Percentiles rank a stretch among this genome's conserved stretches.
These are phyloP conservation scores for Bombus huntii DNA, from an alignment of 1,140 invertebrate genomes.

Conservation along the genomic window DNA sequence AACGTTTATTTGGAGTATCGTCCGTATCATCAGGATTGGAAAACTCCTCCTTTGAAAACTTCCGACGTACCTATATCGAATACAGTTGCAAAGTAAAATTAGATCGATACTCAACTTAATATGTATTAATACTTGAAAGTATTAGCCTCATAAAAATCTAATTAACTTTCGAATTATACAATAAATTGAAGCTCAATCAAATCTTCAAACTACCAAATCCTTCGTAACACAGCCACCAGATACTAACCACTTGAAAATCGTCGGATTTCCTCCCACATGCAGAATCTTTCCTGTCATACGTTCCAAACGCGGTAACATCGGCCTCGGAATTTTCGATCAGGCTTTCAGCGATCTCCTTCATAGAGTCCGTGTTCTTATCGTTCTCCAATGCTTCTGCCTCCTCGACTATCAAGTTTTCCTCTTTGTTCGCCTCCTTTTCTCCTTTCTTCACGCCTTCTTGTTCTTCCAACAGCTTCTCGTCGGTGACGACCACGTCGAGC, in stretches of 20 bases:
- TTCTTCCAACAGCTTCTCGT: constrained; percentile 49
- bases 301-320: constrained; percentile 43
- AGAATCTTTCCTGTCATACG: constrained; percentile 42
- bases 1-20: constrained; percentile 76
- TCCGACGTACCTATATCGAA: constrained; percentile 68
- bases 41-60: constrained; percentile 76
- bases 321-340: constrained; percentile 46
- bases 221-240: background rate
- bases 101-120: background rate
- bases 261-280: constrained; percentile 65
- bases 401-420: constrained; percentile 47
- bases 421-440: constrained; percentile 27
- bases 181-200: background rate
- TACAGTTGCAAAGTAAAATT: background rate
- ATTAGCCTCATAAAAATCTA: background rate
- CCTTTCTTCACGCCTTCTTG: constrained; percentile 44
- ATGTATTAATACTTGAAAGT: background rate
- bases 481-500: constrained; percentile 54
- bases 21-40: constrained; percentile 79
- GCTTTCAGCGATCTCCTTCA: constrained; percentile 51
- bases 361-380: constrained; percentile 23
- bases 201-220: background rate
- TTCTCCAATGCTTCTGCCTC: constrained; percentile 48
- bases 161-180: background rate
- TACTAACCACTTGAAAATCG: constrained; percentile 73